Base-by-base conservation (phyloP, 2,113 vertebrate genomes). In the Apteryx owenii region DNA sequence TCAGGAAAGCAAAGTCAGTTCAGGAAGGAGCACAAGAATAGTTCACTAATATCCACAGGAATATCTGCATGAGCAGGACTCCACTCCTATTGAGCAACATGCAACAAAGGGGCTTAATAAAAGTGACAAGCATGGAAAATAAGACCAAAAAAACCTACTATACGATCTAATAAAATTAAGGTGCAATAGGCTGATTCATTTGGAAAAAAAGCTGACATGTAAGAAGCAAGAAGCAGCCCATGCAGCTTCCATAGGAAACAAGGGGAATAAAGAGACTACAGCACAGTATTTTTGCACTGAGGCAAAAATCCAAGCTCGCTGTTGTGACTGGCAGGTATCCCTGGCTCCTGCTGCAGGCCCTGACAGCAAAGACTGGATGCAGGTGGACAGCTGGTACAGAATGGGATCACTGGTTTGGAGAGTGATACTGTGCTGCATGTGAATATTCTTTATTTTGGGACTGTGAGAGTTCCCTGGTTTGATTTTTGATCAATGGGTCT, bases 1-100 rank as follows among this genome's bases (percentile, higher is more conserved):
- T 88, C 87, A 95, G 68, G 54, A 82, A 31, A 88, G 87, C 28
- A 89, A 85, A 81, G 51, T 53, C 78, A 88, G 25, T 88, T 93
- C 88, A 91, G 71, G 46, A 89, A 91, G 46, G 31, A 91, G 64
- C 60, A 70, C 13, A 58, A 60, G 29, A 87, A 70, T 3, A 82
- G 80, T 31, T 94, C 82, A 16, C 50, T 64, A 68, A 16, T 33
- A 86, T n/a, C 68, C 72, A 54, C 1, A 2, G 25, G 21, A 93
- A 33, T 71, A 81, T 53, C 3, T 60, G 54, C 51, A 81, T 28
- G 64, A 95, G 48, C 51, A 72, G 62, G 62, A 79, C 40, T 85
- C 62, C 14, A 19, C 50, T 80, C 79, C 76, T 64, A 88, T 0
- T 14, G 50, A 85, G n/a, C 17, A 90, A 81, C 16, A 33, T 6